These are phyloP conservation scores for Drosophila gunungcola DNA, from an alignment of 1,140 invertebrate genomes.

Conservation along the genomic window DNA sequence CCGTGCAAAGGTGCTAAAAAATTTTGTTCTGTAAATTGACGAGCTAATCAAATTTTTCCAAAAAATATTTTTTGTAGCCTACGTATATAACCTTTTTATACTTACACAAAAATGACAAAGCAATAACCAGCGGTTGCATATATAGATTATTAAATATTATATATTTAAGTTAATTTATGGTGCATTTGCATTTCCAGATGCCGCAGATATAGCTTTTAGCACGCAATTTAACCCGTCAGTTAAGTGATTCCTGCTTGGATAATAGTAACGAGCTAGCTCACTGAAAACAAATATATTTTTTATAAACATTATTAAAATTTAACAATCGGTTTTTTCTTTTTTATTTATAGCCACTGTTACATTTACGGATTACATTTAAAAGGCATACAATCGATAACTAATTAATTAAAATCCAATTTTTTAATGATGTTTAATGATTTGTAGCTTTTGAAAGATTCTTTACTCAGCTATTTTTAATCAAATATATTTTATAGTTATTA, in stretches of 20 bases:
- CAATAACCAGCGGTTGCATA: not conserved
- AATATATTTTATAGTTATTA: no score
- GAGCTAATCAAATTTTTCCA: not conserved
- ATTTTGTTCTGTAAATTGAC: not conserved
- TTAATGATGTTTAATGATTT: no score
- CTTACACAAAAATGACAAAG: not conserved
- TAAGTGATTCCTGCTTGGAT: conserved; percentile 5
- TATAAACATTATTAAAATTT: not conserved
- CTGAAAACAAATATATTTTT: not conserved
- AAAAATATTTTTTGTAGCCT: not conserved
- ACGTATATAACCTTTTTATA: conserved; percentile 2
- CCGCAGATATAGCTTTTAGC: conserved; percentile 7
- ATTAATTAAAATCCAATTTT: no score
- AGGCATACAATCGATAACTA: no score
- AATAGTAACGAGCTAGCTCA: conserved; percentile 21
- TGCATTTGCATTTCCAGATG: conserved; percentile 22
- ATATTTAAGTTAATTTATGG: conserved; percentile 26
- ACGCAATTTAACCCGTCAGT: conserved; percentile 21
- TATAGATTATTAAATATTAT: not conserved
- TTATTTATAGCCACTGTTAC: no score
- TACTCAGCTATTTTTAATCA: no score
- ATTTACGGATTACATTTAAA: no score
- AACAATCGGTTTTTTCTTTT: no score
- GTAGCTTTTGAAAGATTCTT: no score
- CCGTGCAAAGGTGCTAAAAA: conserved; percentile 4